These are phyloP conservation scores for Tortrix viridana DNA, from an alignment of 2,888 invertebrate genomes.

Conservation along the genomic window DNA sequence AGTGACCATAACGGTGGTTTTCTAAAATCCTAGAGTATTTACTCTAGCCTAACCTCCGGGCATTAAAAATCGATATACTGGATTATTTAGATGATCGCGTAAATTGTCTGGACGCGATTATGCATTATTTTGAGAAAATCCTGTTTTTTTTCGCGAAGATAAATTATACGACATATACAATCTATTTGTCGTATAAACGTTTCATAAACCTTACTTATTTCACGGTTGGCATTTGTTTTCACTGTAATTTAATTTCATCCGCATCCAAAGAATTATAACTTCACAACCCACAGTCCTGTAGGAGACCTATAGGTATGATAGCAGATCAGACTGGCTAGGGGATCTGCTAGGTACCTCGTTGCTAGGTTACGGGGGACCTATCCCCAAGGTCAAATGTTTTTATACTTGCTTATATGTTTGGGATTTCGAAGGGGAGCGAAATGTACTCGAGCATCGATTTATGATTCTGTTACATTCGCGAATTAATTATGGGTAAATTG, in stretches of 20 bases:
- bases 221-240: no score
- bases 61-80: no score
- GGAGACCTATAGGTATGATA: constrained; percentile 76
- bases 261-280: constrained; percentile 55
- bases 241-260: constrained; percentile 9
- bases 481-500: constrained; percentile 44
- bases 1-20: no score
- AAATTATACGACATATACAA: no score
- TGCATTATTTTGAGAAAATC: no score
- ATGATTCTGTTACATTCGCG: constrained; percentile 52
- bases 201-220: no score
- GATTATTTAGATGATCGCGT: no score
- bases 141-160: no score
- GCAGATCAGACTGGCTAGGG: constrained; percentile 73
- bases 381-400: constrained; percentile 77
- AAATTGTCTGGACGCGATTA: no score
- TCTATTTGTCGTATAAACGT: no score
- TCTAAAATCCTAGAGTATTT: no score
- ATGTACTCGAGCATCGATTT: constrained; percentile 57
- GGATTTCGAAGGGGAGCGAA: constrained; percentile 63
- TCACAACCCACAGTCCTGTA: constrained; percentile 57
- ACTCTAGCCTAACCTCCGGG: no score
- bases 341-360: constrained; percentile 72
- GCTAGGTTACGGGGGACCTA: constrained; percentile 77
- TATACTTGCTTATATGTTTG: constrained; percentile 65